These are phyloP conservation scores for Leptinotarsa defecta DNA, from an alignment of 1,140 invertebrate species.

Conservation along the genomic window DNA sequence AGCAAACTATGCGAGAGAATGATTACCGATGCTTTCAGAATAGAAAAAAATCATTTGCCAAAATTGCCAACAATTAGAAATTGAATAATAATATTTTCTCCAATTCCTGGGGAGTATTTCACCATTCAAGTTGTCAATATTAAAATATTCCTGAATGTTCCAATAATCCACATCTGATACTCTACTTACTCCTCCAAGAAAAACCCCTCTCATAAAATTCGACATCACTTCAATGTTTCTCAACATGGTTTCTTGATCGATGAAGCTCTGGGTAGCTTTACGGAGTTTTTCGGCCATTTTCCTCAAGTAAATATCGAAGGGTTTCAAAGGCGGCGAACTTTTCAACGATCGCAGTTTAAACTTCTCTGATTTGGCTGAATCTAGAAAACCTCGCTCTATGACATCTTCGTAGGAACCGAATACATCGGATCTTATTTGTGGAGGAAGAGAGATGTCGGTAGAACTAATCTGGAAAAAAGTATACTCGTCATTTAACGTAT, in stretches of 20 bases:
- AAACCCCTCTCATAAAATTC: slow-evolving; percentile 40
- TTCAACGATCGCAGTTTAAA: neutral
- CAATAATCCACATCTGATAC: no score
- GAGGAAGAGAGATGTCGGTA: slow-evolving; percentile 27
- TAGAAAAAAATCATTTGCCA: no score
- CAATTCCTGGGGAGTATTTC: no score
- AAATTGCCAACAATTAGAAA: no score
- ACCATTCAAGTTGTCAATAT: no score
- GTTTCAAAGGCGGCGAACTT: slow-evolving; percentile 19
- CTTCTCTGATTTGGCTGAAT: neutral
- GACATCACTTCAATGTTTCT: slow-evolving; percentile 36
- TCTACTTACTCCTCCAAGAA: slow-evolving; percentile 32
- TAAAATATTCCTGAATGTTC: no score
- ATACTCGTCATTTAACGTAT: neutral
- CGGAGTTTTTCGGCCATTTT: slow-evolving; percentile 40
- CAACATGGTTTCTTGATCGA: slow-evolving; percentile 31
- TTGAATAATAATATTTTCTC: no score
- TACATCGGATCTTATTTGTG: slow-evolving; percentile 27
- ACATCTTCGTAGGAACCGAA: slow-evolving; percentile 35
- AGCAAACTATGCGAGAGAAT: no score
- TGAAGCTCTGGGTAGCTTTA: slow-evolving; percentile 24
- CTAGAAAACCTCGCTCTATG: slow-evolving; percentile 36
- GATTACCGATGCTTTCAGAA: no score
- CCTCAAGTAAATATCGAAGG: slow-evolving; percentile 40
- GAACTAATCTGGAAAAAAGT: slow-evolving; percentile 21